These are phyloP conservation scores for Chloroclysta siterata DNA, from an alignment of 2,888 invertebrate genomes.

Conservation along the genomic window DNA sequence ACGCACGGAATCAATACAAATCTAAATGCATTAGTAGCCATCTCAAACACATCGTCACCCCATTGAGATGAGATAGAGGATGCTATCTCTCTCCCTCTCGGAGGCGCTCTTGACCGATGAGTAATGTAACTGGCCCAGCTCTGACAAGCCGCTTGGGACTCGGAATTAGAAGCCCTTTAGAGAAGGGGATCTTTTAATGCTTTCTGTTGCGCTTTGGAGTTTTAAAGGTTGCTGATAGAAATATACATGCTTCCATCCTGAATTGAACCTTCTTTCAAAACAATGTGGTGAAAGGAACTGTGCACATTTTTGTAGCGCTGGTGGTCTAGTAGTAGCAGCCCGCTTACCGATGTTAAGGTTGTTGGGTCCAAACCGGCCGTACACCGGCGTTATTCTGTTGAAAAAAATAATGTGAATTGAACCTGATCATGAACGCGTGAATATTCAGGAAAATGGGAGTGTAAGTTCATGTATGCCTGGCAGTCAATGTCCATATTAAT, in stretches of 20 bases:
- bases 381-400: too few species aligned
- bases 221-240: neutral
- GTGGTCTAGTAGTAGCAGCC: too few species aligned
- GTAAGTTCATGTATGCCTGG: too few species aligned
- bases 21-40: conserved; percentile 36
- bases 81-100: conserved; percentile 44
- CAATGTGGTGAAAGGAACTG: too few species aligned
- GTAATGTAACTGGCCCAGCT: conserved; percentile 57
- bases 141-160: conserved; percentile 55
- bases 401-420: too few species aligned
- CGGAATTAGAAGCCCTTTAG: conserved; percentile 9
- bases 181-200: conserved; percentile 1
- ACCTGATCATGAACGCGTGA: too few species aligned
- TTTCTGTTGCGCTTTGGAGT: neutral
- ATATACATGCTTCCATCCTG: neutral
- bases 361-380: too few species aligned
- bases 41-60: conserved; percentile 42
- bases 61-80: conserved; percentile 33
- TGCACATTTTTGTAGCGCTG: too few species aligned
- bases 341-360: too few species aligned
- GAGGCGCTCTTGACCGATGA: conserved; percentile 61
- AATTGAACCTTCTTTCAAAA: neutral
- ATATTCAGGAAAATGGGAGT: too few species aligned
- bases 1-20: conserved; percentile 37
- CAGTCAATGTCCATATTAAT: neutral